These are phyloP conservation scores for Pseudococcus viburni DNA, from an alignment of 2,888 invertebrate genomes.

Conservation along the genomic window DNA sequence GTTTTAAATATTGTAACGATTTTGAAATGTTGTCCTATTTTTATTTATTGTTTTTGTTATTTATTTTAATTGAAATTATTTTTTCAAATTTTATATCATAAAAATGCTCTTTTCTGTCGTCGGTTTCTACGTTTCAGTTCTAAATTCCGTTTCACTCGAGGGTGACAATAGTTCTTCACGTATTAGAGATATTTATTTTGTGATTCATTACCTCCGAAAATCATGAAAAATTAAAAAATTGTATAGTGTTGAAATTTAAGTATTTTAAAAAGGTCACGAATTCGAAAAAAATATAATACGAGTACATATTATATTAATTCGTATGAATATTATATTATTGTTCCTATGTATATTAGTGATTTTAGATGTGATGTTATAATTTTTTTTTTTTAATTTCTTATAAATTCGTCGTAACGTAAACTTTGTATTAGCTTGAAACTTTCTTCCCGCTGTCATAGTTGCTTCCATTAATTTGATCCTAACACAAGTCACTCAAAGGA, in stretches of 20 bases:
- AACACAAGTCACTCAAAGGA: neutral
- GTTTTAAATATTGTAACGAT: conserved; percentile 40
- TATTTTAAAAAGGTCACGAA: neutral
- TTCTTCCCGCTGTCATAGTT: conserved; percentile 22
- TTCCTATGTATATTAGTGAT: conserved; percentile 39
- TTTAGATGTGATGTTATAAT: conserved; percentile 7
- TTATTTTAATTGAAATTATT: neutral
- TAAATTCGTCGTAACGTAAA: neutral
- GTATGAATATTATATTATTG: neutral
- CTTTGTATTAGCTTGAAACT: neutral
- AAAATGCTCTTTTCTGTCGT: neutral
- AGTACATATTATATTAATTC: neutral
- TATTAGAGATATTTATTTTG: neutral
- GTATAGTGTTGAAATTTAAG: neutral
- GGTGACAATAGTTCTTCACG: neutral
- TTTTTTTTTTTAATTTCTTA: conserved; percentile 5
- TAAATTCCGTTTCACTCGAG: neutral
- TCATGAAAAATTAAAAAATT: neutral
- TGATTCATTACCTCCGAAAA: neutral
- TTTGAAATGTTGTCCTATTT: conserved; percentile 24
- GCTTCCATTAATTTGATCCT: neutral
- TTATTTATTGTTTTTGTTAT: conserved; percentile 26
- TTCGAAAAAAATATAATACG: neutral
- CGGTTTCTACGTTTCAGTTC: neutral
- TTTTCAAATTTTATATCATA: neutral